phyloP scores from a whole-genome alignment of 2,888 invertebrate genomes.

The Onchidella celtica region DNA sequence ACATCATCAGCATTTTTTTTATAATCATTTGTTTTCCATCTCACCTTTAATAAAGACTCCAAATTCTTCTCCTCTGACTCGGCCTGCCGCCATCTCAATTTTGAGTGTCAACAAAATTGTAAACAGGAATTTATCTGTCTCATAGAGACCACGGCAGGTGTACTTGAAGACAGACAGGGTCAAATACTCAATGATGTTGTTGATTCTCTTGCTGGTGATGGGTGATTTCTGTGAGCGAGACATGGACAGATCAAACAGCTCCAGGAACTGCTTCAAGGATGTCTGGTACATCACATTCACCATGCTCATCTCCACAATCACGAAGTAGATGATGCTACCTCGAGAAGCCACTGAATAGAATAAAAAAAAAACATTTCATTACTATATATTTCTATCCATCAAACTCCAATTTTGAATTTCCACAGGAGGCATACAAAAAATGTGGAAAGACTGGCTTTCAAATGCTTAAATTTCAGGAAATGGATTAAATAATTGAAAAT shows the following conservation, averaged over 20 bases:
- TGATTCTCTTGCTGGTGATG: constrained; percentile 89
- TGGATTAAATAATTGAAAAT: too few species aligned
- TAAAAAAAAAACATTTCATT: neutral
- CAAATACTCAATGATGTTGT: constrained; percentile 92
- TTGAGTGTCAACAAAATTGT: constrained; percentile 97
- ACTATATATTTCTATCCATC: too few species aligned
- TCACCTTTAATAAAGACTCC: constrained; percentile 94
- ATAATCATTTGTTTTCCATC: too few species aligned
- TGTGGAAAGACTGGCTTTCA: too few species aligned
- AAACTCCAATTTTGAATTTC: too few species aligned
- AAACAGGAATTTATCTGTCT: constrained; percentile 94
- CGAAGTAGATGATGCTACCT: constrained; percentile 95
- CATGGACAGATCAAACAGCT: constrained; percentile 95
- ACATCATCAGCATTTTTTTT: too few species aligned
- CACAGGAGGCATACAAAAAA: too few species aligned
- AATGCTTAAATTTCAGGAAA: too few species aligned
- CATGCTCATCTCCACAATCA: constrained; percentile 98
- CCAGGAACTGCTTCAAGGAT: constrained; percentile 95
- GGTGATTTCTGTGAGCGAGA: constrained; percentile 90
- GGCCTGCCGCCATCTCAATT: constrained; percentile 91
- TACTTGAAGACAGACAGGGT: constrained; percentile 96
- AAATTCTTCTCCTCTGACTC: constrained; percentile 94
- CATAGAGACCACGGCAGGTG: constrained; percentile 94
- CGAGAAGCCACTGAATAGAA: constrained; percentile 88
- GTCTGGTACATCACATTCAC: constrained; percentile 99